Evolutionary conservation across 1,140 invertebrate genomes (phyloP).

Genomic region (Eueides isabella): DNA sequence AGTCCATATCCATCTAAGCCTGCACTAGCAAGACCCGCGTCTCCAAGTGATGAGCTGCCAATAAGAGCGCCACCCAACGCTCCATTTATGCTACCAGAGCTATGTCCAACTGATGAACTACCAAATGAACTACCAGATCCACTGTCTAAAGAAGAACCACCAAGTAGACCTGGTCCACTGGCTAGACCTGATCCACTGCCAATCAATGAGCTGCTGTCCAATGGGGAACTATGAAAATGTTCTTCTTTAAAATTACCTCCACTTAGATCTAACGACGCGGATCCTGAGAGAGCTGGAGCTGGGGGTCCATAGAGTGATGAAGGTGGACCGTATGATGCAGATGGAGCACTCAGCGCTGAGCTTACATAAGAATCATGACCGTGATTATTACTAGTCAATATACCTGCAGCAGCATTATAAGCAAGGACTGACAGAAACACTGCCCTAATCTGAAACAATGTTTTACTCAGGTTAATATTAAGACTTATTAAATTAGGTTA

Average conservation of each 20-base stretch:
- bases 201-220: slow-evolving; percentile 30
- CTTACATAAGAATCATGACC: slow-evolving; percentile 61
- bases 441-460: slow-evolving; percentile 66
- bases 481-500: background rate
- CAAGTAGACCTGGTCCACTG: slow-evolving; percentile 27
- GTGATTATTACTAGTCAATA: slow-evolving; percentile 48
- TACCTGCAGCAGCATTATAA: slow-evolving; percentile 56
- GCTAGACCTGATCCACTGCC: slow-evolving; percentile 29
- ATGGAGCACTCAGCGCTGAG: slow-evolving; percentile 63
- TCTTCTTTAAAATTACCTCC: slow-evolving; percentile 26
- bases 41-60: slow-evolving; percentile 11
- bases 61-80: slow-evolving; percentile 19
- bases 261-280: slow-evolving; percentile 31
- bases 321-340: slow-evolving; percentile 63
- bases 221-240: slow-evolving; percentile 21
- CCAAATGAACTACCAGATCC: slow-evolving; percentile 16
- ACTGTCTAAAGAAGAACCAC: slow-evolving; percentile 21
- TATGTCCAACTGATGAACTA: slow-evolving; percentile 15
- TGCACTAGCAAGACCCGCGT: slow-evolving; percentile 22
- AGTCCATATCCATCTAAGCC: slow-evolving; percentile 23
- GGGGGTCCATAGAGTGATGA: slow-evolving; percentile 58
- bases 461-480: background rate
- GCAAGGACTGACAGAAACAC: slow-evolving; percentile 61
- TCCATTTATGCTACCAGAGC: slow-evolving; percentile 20
- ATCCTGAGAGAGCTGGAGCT: slow-evolving; percentile 24